phyloP scores from a whole-genome alignment of 2,113 vertebrate genomes.

The Tupaia chinensis region DNA sequence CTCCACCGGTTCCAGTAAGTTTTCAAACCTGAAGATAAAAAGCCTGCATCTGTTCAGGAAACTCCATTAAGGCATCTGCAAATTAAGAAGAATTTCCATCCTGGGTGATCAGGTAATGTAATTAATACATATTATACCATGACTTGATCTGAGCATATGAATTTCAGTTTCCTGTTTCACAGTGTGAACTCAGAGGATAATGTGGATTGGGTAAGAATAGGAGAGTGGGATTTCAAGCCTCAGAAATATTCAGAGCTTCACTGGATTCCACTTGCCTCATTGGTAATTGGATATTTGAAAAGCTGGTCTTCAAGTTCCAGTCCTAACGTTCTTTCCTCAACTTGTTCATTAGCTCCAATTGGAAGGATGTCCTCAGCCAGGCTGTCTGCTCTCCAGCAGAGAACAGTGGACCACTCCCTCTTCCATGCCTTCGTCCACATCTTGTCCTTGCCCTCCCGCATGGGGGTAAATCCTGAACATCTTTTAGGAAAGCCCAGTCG shows the following conservation, averaged over 20 bases:
- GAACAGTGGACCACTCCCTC: background rate
- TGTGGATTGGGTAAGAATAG: background rate
- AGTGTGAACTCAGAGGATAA: background rate
- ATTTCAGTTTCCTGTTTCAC: conserved; percentile 1
- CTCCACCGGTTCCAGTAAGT: background rate
- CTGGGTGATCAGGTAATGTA: background rate
- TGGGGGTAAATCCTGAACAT: background rate
- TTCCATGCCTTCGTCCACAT: background rate
- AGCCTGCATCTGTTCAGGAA: background rate
- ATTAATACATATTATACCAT: background rate
- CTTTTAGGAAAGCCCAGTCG: background rate
- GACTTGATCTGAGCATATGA: background rate
- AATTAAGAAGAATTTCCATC: conserved; percentile 41
- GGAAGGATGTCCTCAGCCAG: background rate
- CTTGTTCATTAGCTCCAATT: background rate
- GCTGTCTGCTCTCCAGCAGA: background rate
- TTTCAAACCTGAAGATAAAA: conserved; percentile 36
- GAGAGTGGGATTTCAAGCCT: background rate
- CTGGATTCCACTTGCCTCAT: background rate
- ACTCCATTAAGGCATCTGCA: background rate
- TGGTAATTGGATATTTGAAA: background rate
- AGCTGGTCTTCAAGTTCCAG: background rate
- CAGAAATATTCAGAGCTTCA: background rate
- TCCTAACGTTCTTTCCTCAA: background rate
- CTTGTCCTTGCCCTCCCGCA: background rate